phyloP scores from a whole-genome alignment of 2,888 invertebrate species.

The Lysandra coridon region DNA sequence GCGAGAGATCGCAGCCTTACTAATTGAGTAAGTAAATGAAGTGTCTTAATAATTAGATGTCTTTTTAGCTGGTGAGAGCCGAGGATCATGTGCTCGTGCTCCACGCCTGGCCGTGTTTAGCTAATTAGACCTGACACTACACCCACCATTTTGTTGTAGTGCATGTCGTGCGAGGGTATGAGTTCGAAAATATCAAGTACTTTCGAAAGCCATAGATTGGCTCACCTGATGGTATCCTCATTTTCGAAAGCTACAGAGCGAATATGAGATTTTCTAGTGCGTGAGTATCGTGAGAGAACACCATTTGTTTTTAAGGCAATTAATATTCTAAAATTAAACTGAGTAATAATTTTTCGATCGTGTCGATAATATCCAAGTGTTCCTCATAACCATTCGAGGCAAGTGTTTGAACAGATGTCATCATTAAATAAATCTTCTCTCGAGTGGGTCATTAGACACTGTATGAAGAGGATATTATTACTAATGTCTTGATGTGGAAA shows the following conservation, averaged over 20 bases:
- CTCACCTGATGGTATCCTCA: background rate
- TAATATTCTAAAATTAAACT: background rate
- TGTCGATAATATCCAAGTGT: background rate
- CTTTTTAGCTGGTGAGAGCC: conserved; percentile 60
- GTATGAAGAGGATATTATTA: conserved; percentile 38
- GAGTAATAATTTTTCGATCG: background rate
- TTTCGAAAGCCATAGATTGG: background rate
- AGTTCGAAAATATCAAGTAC: conserved; percentile 13
- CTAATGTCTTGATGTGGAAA: conserved; percentile 34
- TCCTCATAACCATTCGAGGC: conserved; percentile 32
- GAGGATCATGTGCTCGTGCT: conserved; percentile 43
- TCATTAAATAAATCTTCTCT: conserved; percentile 33
- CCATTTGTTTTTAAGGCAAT: background rate
- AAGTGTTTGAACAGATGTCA: conserved; percentile 41
- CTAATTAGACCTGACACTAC: conserved; percentile 42
- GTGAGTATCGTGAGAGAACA: background rate
- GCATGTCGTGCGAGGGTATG: conserved; percentile 9
- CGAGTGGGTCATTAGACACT: conserved; percentile 24
- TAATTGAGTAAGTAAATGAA: conserved; percentile 78
- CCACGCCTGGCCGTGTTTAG: conserved; percentile 42
- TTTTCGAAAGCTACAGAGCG: background rate
- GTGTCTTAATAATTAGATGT: conserved; percentile 75
- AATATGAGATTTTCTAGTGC: background rate
- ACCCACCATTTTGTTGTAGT: conserved; percentile 30
- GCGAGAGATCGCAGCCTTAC: conserved; percentile 66